Conservation (phyloP, 2,113 vertebrate species). For the Octodon degus region DNA sequence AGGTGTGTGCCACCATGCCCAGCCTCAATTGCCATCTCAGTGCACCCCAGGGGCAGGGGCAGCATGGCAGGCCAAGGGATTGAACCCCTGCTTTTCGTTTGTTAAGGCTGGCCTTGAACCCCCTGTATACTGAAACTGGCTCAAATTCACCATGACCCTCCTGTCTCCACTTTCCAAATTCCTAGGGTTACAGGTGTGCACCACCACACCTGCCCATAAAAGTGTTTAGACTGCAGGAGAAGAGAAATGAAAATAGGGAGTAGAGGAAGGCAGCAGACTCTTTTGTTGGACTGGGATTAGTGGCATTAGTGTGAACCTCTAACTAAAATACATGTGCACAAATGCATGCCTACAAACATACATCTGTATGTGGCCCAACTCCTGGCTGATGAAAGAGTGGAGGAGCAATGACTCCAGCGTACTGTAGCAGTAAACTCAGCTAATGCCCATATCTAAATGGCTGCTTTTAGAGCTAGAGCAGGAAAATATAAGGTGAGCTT, state of each 20-base stretch:
- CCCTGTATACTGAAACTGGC: background rate
- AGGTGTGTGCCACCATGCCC: too few species aligned
- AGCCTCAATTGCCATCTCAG: too few species aligned
- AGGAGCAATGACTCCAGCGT: too few species aligned
- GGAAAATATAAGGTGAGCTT: background rate
- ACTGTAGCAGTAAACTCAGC: background rate
- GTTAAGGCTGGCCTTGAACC: background rate
- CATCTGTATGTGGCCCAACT: background rate
- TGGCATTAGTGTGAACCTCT: background rate
- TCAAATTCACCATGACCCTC: too few species aligned
- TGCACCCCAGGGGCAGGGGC: too few species aligned
- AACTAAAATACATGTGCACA: background rate
- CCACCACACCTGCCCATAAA: background rate
- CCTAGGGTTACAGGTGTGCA: background rate
- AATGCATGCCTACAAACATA: background rate
- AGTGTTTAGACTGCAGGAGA: background rate
- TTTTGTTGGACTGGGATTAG: background rate
- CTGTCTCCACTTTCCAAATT: background rate
- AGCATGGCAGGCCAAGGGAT: too few species aligned
- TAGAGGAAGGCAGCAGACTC: background rate
- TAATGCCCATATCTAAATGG: too few species aligned
- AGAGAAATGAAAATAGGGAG: slow-evolving; percentile 13
- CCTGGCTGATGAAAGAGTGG: background rate
- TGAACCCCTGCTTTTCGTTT: too few species aligned
- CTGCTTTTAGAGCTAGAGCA: background rate